A percentile compares a stretch with the other conserved stretches of the same genome.
Evolutionary conservation across 2,888 invertebrate species (phyloP).

Genomic region (Octodonta nipae): DNA sequence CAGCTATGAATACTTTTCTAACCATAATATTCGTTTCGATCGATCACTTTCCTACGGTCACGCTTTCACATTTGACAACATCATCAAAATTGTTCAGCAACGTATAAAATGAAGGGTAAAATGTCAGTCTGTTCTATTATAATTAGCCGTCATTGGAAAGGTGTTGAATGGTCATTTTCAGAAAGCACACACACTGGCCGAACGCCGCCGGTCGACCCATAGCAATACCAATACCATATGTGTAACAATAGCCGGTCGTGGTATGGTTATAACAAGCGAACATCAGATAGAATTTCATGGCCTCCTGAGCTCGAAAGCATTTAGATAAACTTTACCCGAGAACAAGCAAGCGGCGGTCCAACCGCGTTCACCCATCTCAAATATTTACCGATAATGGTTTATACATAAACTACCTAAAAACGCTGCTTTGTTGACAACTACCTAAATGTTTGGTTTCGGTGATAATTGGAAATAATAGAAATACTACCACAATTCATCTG

Average conservation of each 20-base stretch:
- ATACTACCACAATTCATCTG: too few relatives aligned
- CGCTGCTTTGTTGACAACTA: conserved; percentile 20
- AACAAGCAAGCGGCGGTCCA: conserved; percentile 8
- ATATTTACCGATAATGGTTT: conserved; percentile 27
- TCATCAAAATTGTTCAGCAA: conserved; percentile 17
- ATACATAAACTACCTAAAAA: conserved; percentile 24
- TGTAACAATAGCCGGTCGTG: conserved; percentile 18
- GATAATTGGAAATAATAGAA: conserved; percentile 18
- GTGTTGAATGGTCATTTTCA: conserved; percentile 21
- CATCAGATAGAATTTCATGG: conserved; percentile 20
- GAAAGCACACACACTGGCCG: conserved; percentile 10
- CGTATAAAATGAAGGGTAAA: conserved; percentile 11
- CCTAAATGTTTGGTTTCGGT: conserved; percentile 22
- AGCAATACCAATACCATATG: conserved; percentile 13
- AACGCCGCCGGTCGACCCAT: too few relatives aligned
- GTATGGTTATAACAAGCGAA: conserved; percentile 16
- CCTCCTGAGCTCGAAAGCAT: conserved; percentile 14
- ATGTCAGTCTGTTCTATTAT: conserved; percentile 14
- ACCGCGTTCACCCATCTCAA: conserved; percentile 20
- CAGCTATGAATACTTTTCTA: too few relatives aligned
- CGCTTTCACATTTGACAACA: conserved; percentile 5
- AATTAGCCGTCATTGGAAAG: conserved; percentile 22
- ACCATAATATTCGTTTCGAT: background rate
- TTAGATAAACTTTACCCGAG: conserved; percentile 18
- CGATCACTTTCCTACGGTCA: background rate